phyloP scores from a whole-genome alignment of 2,797 vertebrate genomes.

The Anguilla megastoma region DNA sequence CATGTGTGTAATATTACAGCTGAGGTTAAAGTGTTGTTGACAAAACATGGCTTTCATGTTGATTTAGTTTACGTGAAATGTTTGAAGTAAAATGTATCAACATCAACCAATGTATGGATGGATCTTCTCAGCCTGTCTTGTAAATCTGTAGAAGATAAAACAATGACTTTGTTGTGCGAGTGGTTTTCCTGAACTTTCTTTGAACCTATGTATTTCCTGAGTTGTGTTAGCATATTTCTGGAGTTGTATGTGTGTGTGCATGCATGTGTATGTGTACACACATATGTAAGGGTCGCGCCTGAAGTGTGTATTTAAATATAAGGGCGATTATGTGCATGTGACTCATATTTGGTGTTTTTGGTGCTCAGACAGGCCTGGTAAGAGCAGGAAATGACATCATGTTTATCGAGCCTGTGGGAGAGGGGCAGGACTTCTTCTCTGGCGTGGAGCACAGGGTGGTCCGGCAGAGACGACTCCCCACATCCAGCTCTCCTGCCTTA shows the following conservation, averaged over 20 bases:
- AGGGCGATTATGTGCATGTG: not conserved
- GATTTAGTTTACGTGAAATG: not conserved
- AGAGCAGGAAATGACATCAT: constrained; percentile 80
- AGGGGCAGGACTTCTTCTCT: constrained; percentile 67
- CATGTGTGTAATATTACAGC: not conserved
- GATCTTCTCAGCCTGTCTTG: not conserved
- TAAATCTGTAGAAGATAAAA: not conserved
- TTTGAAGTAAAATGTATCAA: not conserved
- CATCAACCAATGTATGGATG: not conserved
- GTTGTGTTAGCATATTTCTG: no score
- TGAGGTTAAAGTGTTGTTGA: not conserved
- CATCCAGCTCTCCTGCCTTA: constrained; percentile 7
- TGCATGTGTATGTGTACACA: not conserved
- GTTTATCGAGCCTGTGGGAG: constrained; percentile 80
- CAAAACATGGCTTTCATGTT: not conserved
- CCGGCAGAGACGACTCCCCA: constrained; percentile 65
- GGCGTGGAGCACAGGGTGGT: constrained; percentile 76
- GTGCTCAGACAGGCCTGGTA: constrained; percentile 82
- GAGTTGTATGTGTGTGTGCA: no score
- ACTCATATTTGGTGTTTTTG: constrained; percentile 33
- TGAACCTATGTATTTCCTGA: no score
- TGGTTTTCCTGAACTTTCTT: no score
- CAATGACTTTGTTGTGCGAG: not conserved
- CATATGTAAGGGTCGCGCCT: not conserved
- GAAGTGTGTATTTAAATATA: not conserved